Evolutionary conservation across 2,797 vertebrate species (phyloP).

Genomic region (Periparus ater): DNA sequence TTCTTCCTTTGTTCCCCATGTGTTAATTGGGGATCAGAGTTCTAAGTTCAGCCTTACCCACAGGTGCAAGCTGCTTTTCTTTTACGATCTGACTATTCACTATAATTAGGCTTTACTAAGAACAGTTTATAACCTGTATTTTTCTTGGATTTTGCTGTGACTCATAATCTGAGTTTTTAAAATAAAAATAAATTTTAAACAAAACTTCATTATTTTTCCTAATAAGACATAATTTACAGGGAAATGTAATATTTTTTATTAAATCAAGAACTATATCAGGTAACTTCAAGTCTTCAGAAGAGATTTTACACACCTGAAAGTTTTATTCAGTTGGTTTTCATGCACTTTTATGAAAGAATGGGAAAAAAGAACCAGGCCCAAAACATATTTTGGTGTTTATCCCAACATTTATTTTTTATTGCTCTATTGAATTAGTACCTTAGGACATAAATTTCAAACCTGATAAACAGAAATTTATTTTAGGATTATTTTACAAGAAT

Average conservation of each 20-base stretch:
- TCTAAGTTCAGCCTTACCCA: not conserved
- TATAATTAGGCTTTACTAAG: not conserved
- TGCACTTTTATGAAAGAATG: not conserved
- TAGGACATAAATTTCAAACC: not conserved
- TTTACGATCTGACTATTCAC: not conserved
- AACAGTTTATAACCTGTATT: not conserved
- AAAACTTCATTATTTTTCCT: not conserved
- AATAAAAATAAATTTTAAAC: too few species aligned
- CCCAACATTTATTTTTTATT: not conserved
- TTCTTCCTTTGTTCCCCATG: not conserved
- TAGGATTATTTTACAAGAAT: not conserved
- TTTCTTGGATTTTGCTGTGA: not conserved
- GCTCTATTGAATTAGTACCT: not conserved
- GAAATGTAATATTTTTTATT: not conserved
- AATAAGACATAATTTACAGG: not conserved
- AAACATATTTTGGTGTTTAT: not conserved
- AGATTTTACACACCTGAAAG: not conserved
- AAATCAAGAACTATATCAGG: not conserved
- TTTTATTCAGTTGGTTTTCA: not conserved
- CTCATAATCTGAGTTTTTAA: not conserved
- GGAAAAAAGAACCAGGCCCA: not conserved
- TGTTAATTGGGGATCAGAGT: not conserved
- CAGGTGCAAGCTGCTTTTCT: not conserved
- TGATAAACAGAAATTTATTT: not conserved
- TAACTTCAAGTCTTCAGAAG: not conserved